Conservation (phyloP, 2,113 vertebrate species). For the Zapus hudsonius region DNA sequence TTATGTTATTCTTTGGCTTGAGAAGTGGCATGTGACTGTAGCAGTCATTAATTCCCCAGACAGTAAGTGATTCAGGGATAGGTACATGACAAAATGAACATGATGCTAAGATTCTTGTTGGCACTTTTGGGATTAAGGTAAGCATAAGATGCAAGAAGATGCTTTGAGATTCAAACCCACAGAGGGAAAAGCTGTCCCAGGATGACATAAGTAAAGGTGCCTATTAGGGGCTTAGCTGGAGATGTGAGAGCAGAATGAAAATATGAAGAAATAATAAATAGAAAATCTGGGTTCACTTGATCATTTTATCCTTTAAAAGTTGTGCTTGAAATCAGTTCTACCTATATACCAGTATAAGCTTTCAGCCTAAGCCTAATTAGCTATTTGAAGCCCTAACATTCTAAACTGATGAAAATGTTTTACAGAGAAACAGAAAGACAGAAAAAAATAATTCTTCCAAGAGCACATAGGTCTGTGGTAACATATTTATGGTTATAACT, state of each 20-base stretch:
- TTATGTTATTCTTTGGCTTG: background rate
- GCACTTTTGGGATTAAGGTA: slow-evolving; percentile 15
- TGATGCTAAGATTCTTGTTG: background rate
- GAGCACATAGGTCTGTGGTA: too few species aligned
- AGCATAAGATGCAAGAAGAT: background rate
- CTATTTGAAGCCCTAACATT: background rate
- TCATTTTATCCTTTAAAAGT: background rate
- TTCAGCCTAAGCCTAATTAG: background rate
- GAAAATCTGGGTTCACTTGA: background rate
- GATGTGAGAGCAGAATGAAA: background rate
- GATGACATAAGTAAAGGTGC: background rate
- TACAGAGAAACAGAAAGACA: background rate
- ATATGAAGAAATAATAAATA: background rate
- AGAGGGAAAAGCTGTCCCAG: background rate
- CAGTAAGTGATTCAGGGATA: background rate
- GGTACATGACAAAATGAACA: background rate
- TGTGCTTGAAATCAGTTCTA: too few species aligned
- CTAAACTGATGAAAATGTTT: background rate
- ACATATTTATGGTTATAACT: too few species aligned
- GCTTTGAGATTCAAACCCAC: background rate
- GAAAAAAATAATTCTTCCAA: too few species aligned
- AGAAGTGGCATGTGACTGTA: background rate
- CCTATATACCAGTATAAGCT: background rate
- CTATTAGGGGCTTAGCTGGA: too few species aligned
- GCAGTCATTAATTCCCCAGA: background rate